These are phyloP conservation scores for Dichetophora obliterata DNA, from an alignment of 2,888 invertebrate genomes.

Conservation along the genomic window DNA sequence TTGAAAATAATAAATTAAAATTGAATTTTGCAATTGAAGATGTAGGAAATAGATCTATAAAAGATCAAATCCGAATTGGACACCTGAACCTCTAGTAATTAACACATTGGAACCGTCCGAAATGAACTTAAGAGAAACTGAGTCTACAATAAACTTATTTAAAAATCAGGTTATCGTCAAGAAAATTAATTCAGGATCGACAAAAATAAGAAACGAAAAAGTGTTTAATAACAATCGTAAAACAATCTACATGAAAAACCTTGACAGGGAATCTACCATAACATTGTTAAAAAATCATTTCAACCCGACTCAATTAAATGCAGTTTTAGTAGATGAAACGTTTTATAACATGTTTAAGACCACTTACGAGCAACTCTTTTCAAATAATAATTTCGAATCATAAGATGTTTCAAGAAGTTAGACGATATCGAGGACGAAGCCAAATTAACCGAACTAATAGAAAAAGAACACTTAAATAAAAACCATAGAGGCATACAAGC, in stretches of 20 bases:
- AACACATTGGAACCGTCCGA: conserved; percentile 19
- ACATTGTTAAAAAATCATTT: conserved; percentile 34
- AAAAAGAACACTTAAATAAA: conserved; percentile 4
- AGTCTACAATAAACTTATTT: conserved; percentile 15
- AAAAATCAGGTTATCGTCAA: conserved; percentile 17
- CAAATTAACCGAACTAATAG: conserved; percentile 34
- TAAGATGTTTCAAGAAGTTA: background rate
- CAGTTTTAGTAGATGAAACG: background rate
- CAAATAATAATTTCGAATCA: background rate
- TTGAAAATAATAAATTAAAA: no score
- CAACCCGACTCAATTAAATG: conserved; percentile 21
- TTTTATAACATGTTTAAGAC: background rate
- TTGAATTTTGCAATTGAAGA: no score
- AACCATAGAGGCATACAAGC: conserved; percentile 40
- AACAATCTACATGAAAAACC: conserved; percentile 19
- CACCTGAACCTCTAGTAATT: conserved; percentile 9
- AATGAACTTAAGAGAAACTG: conserved; percentile 29
- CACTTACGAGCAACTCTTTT: background rate
- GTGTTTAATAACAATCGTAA: conserved; percentile 31
- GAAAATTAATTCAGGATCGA: conserved; percentile 26
- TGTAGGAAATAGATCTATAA: no score
- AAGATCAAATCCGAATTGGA: no score
- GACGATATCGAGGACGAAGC: conserved; percentile 37
- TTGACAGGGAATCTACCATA: conserved; percentile 15
- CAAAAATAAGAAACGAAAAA: conserved; percentile 31